Percentiles rank a stretch among this genome's conserved stretches.
Conservation (phyloP, 2,888 invertebrate genomes). For the Clistopyga incitator region DNA sequence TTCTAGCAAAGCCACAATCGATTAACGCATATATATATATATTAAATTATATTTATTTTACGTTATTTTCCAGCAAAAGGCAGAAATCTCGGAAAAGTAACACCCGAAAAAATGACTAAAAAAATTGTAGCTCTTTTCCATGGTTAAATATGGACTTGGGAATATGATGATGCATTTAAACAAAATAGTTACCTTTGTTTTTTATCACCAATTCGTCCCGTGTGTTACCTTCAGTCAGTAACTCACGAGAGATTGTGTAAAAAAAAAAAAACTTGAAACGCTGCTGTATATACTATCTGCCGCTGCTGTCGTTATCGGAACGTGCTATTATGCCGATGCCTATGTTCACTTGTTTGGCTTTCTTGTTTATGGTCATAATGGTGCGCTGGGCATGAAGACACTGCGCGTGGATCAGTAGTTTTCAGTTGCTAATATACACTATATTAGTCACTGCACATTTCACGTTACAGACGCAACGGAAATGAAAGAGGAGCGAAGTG, state of each 20-base stretch:
- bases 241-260: background rate
- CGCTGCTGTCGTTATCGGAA: background rate
- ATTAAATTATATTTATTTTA: too few relatives aligned
- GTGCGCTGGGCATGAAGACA: background rate
- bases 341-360: background rate
- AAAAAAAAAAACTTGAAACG: background rate
- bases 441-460: slow-evolving; percentile 7
- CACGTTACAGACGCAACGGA: slow-evolving; percentile 10
- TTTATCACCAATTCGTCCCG: too few relatives aligned
- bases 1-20: too few relatives aligned
- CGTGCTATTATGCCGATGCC: background rate
- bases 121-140: too few relatives aligned
- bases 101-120: too few relatives aligned
- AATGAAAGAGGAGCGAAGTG: slow-evolving; percentile 26
- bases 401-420: slow-evolving; percentile 6
- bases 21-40: too few relatives aligned
- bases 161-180: too few relatives aligned
- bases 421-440: slow-evolving; percentile 2
- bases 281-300: background rate
- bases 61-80: too few relatives aligned
- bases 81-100: too few relatives aligned
- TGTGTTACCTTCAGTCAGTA: background rate
- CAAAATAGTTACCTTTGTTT: too few relatives aligned
- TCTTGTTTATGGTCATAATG: background rate
- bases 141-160: too few relatives aligned